phyloP scores from a whole-genome alignment of 2,797 vertebrate genomes.

The Rhynchonycteris naso region DNA sequence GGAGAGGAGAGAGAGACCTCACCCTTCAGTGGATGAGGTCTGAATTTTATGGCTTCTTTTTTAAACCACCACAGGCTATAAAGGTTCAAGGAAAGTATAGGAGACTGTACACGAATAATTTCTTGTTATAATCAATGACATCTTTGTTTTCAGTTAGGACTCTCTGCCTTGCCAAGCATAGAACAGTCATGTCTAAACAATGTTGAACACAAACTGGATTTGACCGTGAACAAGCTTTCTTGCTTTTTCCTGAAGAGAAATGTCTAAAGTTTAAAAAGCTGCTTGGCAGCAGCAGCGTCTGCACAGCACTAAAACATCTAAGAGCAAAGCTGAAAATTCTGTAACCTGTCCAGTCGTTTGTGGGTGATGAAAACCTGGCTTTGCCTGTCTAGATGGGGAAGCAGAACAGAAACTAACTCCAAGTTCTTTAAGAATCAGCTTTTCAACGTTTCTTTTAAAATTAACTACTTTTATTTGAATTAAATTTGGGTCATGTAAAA shows the following conservation, averaged over 20 bases:
- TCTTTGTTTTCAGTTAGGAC: constrained; percentile 27
- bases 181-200: constrained; percentile 35
- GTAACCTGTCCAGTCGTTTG: neutral
- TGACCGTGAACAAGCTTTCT: constrained; percentile 7
- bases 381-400: neutral
- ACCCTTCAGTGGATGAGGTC: neutral
- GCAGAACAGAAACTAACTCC: neutral
- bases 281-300: neutral
- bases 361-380: neutral
- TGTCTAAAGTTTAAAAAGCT: neutral
- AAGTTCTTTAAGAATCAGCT: neutral
- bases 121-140: constrained; percentile 40
- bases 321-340: neutral
- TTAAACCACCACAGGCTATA: neutral
- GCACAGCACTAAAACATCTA: neutral
- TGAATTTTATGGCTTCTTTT: neutral
- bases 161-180: constrained; percentile 9
- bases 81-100: neutral
- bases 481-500: constrained; percentile 33
- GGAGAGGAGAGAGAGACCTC: neutral
- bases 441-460: neutral
- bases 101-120: constrained; percentile 28
- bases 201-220: constrained; percentile 36
- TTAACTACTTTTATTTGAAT: constrained; percentile 26
- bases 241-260: constrained; percentile 53